Evolutionary conservation across 64 coral and sea anemone species (phyloP).

Genomic region (Dendronephthya gigantea): DNA sequence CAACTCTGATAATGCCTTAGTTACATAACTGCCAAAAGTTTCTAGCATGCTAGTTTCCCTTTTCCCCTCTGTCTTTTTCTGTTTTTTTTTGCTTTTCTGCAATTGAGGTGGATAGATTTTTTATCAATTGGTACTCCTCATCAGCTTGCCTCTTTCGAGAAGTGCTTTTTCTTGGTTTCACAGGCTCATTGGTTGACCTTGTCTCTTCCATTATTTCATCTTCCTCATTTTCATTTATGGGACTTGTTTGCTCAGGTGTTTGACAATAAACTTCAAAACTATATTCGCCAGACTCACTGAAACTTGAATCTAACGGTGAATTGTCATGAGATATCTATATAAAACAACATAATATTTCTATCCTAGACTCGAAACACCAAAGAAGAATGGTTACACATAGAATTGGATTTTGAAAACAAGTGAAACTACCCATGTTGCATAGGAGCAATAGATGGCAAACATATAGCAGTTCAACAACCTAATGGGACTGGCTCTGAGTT

Average conservation of each 20-base stretch:
- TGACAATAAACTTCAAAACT: neutral
- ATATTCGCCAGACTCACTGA: neutral
- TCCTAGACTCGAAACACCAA: neutral
- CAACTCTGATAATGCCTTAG: conserved; percentile 23
- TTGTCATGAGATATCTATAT: neutral
- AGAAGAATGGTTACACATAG: neutral
- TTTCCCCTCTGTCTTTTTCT: neutral
- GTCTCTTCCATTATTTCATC: neutral
- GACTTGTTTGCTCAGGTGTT: neutral
- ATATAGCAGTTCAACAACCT: neutral
- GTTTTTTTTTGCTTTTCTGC: neutral
- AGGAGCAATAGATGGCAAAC: conserved; percentile 3
- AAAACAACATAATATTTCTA: neutral
- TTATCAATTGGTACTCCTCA: conserved; percentile 17
- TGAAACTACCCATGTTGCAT: neutral
- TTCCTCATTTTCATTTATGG: neutral
- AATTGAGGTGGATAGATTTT: conserved; percentile 19
- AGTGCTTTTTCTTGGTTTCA: conserved; percentile 9
- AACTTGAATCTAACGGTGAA: neutral
- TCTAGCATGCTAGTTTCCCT: neutral
- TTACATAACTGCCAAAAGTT: conserved; percentile 32
- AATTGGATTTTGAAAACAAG: neutral
- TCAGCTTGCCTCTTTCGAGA: conserved; percentile 34
- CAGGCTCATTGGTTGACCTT: neutral
- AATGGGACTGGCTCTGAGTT: neutral